These are phyloP conservation scores for Dallia pectoralis DNA, from an alignment of 2,797 vertebrate genomes.

Conservation along the genomic window DNA sequence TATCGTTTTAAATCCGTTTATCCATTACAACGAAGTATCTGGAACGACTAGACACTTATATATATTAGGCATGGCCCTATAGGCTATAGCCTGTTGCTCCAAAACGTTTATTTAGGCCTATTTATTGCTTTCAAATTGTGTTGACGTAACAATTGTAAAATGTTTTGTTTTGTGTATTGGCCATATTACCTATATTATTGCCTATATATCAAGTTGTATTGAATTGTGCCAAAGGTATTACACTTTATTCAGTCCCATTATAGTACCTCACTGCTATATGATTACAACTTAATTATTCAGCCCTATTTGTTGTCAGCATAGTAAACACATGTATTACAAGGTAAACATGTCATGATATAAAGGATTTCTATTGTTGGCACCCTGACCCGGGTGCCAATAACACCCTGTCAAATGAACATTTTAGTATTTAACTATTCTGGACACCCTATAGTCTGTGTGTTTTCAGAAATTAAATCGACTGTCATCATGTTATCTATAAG, in stretches of 20 bases:
- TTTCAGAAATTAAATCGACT: neutral
- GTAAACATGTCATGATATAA: neutral
- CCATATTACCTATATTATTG: neutral
- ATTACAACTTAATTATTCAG: neutral
- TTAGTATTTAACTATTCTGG: neutral
- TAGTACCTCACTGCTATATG: neutral
- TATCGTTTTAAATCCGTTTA: conserved; percentile 47
- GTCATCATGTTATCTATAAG: neutral
- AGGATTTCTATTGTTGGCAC: neutral
- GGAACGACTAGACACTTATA: neutral
- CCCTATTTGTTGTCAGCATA: neutral
- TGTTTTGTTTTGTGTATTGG: conserved; percentile 8
- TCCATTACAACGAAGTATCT: neutral
- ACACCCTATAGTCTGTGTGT: neutral
- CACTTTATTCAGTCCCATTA: neutral
- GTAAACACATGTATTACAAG: neutral
- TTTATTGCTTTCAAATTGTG: neutral
- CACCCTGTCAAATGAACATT: neutral
- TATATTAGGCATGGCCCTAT: neutral
- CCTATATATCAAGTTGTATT: neutral
- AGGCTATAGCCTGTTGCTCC: neutral
- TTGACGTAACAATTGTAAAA: neutral
- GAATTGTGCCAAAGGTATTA: neutral
- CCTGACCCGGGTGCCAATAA: neutral
- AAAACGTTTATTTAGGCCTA: neutral